phyloP scores from a whole-genome alignment of 2,888 invertebrate genomes.

The Emmelina monodactyla region DNA sequence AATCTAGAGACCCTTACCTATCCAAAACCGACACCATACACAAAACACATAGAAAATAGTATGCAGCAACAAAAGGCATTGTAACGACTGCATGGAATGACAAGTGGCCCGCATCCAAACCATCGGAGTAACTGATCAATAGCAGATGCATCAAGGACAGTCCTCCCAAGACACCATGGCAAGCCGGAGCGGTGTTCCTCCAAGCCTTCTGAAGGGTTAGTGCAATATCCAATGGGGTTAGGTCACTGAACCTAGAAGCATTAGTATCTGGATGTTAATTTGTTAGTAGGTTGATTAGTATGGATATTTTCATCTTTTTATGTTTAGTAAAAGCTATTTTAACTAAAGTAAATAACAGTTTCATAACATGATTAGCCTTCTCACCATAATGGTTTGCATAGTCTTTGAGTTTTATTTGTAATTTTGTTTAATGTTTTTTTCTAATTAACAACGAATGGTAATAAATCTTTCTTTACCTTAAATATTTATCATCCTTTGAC shows the following conservation, averaged over 20 bases:
- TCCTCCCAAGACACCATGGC: conserved; percentile 69
- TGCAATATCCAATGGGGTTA: conserved; percentile 63
- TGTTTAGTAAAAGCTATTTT: too few species aligned
- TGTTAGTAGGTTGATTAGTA: too few species aligned
- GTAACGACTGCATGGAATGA: conserved; percentile 56
- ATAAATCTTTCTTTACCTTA: too few species aligned
- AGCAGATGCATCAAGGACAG: conserved; percentile 66
- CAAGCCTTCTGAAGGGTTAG: conserved; percentile 54
- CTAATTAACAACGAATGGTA: too few species aligned
- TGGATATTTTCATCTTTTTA: too few species aligned
- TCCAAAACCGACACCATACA: conserved; percentile 68
- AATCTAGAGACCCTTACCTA: too few species aligned
- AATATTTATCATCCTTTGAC: conserved; percentile 51
- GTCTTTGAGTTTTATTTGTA: too few species aligned
- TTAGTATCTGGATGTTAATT: neutral
- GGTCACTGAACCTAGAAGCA: conserved; percentile 32
- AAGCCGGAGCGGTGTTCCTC: conserved; percentile 58
- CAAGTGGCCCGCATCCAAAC: conserved; percentile 48
- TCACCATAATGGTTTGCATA: too few species aligned
- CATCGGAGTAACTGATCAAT: conserved; percentile 61
- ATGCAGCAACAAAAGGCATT: conserved; percentile 60
- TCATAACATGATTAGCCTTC: too few species aligned
- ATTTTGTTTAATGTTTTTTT: too few species aligned
- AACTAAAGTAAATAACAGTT: too few species aligned
- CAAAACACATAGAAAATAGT: conserved; percentile 65